A percentile compares a stretch with the other conserved stretches of the same genome.
These are phyloP conservation scores for Periophthalmus magnuspinnatus DNA, from an alignment of 2,797 vertebrate genomes.

Conservation along the genomic window DNA sequence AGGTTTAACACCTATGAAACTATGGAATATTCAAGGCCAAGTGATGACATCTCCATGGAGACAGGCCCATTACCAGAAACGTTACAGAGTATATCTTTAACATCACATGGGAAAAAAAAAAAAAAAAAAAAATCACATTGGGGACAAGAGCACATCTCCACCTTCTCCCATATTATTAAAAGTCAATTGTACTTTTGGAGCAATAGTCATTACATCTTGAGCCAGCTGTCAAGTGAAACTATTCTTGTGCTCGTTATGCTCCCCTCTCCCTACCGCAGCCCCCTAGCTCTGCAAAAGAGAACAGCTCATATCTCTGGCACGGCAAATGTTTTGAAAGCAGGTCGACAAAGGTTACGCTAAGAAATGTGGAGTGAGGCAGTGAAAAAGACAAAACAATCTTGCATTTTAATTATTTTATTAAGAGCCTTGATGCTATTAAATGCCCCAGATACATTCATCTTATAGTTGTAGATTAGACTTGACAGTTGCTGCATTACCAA, in stretches of 20 bases:
- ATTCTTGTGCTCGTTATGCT: conserved; percentile 41
- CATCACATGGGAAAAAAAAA: background rate
- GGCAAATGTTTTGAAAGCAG: conserved; percentile 61
- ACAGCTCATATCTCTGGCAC: conserved; percentile 53
- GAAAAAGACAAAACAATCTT: conserved; percentile 74
- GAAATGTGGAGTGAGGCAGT: conserved; percentile 64
- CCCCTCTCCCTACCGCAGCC: conserved; percentile 19
- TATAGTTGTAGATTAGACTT: conserved; percentile 77
- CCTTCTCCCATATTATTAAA: conserved; percentile 11
- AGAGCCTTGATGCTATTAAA: conserved; percentile 78
- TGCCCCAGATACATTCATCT: conserved; percentile 79
- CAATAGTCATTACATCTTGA: conserved; percentile 12
- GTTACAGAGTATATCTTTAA: background rate
- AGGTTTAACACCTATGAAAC: no score
- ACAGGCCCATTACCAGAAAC: background rate
- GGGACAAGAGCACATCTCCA: background rate
- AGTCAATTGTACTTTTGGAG: conserved; percentile 30
- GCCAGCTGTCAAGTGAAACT: conserved; percentile 42
- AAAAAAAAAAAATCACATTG: background rate
- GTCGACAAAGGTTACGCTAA: conserved; percentile 69
- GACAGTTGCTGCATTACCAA: conserved; percentile 81
- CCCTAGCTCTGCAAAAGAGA: conserved; percentile 38
- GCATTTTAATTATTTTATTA: conserved; percentile 78
- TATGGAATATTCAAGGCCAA: background rate
- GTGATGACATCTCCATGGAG: background rate